These are phyloP conservation scores for Macropodus opercularis DNA, from an alignment of 2,797 vertebrate species.

Conservation along the genomic window DNA sequence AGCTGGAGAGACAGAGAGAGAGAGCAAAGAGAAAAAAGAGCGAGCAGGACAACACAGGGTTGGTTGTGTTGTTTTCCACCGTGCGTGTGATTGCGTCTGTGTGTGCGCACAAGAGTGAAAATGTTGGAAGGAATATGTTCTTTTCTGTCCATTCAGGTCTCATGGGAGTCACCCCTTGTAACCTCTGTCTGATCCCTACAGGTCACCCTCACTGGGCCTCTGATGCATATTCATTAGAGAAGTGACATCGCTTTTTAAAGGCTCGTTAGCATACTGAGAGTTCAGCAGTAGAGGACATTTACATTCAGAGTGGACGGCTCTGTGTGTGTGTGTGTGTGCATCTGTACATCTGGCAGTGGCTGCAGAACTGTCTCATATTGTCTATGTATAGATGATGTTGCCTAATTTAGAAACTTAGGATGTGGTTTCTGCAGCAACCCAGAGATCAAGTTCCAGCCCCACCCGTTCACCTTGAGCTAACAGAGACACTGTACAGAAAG, in stretches of 20 bases:
- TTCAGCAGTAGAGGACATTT: constrained; percentile 79
- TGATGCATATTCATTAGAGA: constrained; percentile 78
- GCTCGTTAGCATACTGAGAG: constrained; percentile 80
- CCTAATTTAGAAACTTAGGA: constrained; percentile 81
- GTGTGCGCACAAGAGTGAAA: not conserved
- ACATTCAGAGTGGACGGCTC: constrained; percentile 65
- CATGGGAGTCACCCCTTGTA: constrained; percentile 60
- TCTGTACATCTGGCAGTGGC: constrained; percentile 58
- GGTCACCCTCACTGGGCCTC: constrained; percentile 71
- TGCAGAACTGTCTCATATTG: constrained; percentile 65
- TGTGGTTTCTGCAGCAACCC: constrained; percentile 77
- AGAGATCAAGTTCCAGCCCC: constrained; percentile 75
- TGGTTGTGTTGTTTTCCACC: constrained; percentile 26
- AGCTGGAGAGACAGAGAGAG: constrained; percentile 33
- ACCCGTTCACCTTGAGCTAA: constrained; percentile 78
- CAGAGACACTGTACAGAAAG: constrained; percentile 61
- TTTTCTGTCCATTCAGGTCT: constrained; percentile 67
- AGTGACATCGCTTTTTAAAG: constrained; percentile 77
- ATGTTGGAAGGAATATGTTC: constrained; percentile 37
- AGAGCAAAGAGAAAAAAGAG: constrained; percentile 20
- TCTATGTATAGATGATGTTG: constrained; percentile 77
- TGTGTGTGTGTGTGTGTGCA: constrained; percentile 30
- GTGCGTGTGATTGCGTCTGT: constrained; percentile 4
- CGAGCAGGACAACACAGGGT: constrained; percentile 35
- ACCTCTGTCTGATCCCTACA: constrained; percentile 62